Base-by-base conservation (phyloP, 2,888 invertebrate species). In the Epirrhoe alternata region DNA sequence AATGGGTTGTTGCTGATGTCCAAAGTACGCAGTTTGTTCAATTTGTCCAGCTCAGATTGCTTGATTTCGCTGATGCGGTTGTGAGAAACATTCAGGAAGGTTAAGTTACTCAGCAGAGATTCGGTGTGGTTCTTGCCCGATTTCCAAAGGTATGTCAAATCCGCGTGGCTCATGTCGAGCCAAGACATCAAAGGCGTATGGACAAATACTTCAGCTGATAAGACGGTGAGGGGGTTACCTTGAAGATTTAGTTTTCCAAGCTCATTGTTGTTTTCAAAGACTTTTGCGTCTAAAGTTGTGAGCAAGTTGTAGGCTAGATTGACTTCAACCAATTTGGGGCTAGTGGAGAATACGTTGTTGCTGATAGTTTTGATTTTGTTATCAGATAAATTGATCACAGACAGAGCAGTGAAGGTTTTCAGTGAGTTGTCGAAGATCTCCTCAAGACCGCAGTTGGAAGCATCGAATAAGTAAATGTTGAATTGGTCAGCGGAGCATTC, bases 251-350 rank as follows among this genome's bases (percentile, higher is more conserved):
- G 86, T 84, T 94, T 95, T 31, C 89, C 94, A 65, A 97, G 88
- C 69, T 95, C 94, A 30, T 90, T 93, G 73, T 96, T 97, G 69
- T 95, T 94, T 74, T 93, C 93, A 82, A 97, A 97, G 67, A 95
- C 90, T 74, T 95, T 93, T 7, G 91, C 86, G 53, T 95, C 94
- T 38, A 97, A 83, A 17, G 92, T 92, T 6, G 89, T 87, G 57
- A 97, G 93, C 73, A 94, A 83, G 79, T 97, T 97, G 77, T 95
- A 94, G 38, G 97, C 96, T 49, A 97, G 89, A 80, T 97, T 96
- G 61, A 97, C 89, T 64, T 95, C 95, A 31, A 94, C 94, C 4
- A 97, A 88, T 74, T 95, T 95, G 3, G 92, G 94, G 74, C 77
- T 91, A 78, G 83, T 86, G 6, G 89, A 90, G 77, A 96, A 95